These are phyloP conservation scores for Syngnathus scovelli DNA, from an alignment of 2,113 vertebrate genomes.

Conservation along the genomic window DNA sequence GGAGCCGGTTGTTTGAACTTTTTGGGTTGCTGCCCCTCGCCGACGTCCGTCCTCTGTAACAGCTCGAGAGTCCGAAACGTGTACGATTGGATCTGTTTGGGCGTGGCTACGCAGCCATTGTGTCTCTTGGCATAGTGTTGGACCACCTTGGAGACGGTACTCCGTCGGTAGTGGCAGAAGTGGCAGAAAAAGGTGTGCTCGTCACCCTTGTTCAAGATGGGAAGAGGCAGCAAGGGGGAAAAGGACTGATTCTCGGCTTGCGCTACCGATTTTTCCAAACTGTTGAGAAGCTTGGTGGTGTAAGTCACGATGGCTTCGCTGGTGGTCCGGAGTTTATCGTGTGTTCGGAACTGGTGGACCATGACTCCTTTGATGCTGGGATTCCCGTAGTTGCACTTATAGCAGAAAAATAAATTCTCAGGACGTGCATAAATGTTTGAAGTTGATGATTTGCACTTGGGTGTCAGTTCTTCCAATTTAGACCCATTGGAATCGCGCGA, in stretches of 20 bases:
- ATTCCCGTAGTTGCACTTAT: conserved; percentile 54
- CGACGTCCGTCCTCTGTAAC: not conserved
- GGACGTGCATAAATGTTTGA: conserved; percentile 6
- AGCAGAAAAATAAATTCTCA: conserved; percentile 52
- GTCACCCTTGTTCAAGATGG: conserved; percentile 19
- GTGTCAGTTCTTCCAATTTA: not conserved
- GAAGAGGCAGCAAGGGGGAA: conserved; percentile 36
- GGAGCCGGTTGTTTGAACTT: conserved; percentile 55
- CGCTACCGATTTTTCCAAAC: conserved; percentile 28
- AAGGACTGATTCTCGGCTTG: not conserved
- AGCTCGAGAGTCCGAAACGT: conserved; percentile 13
- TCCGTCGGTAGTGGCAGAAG: conserved; percentile 49
- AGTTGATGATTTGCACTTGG: not conserved
- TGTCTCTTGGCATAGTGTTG: conserved; percentile 35
- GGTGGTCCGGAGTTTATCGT: not conserved
- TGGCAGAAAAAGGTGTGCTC: conserved; percentile 44
- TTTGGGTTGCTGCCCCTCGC: not conserved
- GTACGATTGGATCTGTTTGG: conserved; percentile 16
- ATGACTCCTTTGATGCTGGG: conserved; percentile 22
- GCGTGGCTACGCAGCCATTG: not conserved
- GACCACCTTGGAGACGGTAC: not conserved
- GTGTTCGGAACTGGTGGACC: conserved; percentile 41
- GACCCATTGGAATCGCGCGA: not conserved
- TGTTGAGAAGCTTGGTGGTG: conserved; percentile 20
- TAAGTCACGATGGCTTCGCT: conserved; percentile 10